A percentile compares a stretch with the other conserved stretches of the same genome.
phyloP scores from a whole-genome alignment of 2,888 invertebrate species.

The Pseudococcus longispinus region DNA sequence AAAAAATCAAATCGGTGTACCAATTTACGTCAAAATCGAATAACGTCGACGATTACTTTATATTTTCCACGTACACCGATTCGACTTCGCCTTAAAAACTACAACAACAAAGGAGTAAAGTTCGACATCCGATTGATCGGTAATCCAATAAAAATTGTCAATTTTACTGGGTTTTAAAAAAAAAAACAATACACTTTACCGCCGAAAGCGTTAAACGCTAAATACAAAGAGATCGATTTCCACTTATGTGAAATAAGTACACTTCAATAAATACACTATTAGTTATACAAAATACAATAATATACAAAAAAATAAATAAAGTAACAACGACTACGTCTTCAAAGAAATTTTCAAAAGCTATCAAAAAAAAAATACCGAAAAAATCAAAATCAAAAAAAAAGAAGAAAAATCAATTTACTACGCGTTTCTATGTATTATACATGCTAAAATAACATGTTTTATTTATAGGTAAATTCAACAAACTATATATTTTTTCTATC shows the following conservation, averaged over 20 bases:
- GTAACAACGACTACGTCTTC: conserved; percentile 18
- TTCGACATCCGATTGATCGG: conserved; percentile 5
- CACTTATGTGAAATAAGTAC: conserved; percentile 42
- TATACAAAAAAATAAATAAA: conserved; percentile 21
- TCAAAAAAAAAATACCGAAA: background rate
- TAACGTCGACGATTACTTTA: background rate
- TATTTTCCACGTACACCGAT: background rate
- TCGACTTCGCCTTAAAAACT: conserved; percentile 23
- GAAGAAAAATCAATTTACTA: background rate
- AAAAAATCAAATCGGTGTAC: background rate
- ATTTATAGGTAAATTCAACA: conserved; percentile 12
- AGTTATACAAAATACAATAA: conserved; percentile 37
- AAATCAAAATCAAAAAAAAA: background rate
- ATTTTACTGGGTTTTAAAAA: background rate
- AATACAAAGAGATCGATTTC: conserved; percentile 39
- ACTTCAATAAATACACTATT: conserved; percentile 42
- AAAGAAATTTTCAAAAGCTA: background rate
- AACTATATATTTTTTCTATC: conserved; percentile 45
- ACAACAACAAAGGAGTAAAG: conserved; percentile 12
- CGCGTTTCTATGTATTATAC: background rate
- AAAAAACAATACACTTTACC: background rate
- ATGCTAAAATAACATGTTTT: conserved; percentile 27
- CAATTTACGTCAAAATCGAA: background rate
- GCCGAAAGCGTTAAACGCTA: conserved; percentile 37
- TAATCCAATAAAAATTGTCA: background rate